These are phyloP conservation scores for Dicyrtoma fusca DNA, from an alignment of 2,888 invertebrate species.

Conservation along the genomic window DNA sequence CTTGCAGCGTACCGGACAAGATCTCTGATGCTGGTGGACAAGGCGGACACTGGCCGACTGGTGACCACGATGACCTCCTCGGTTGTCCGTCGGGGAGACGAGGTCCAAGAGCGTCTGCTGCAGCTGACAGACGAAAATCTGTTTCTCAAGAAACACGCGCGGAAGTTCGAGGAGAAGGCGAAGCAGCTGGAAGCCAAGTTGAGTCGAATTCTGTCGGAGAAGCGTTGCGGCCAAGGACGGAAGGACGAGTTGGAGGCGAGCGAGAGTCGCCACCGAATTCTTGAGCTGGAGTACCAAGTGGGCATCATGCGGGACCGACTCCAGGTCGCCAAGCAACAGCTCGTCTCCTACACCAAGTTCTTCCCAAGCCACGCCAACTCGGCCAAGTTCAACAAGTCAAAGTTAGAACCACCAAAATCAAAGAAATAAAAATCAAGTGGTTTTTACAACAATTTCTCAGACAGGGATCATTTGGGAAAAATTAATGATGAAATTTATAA, in stretches of 20 bases:
- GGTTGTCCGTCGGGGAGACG: constrained; percentile 22
- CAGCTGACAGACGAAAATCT: constrained; percentile 47
- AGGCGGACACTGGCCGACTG: not conserved
- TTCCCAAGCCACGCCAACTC: constrained; percentile 39
- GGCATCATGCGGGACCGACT: constrained; percentile 47
- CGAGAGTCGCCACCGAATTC: constrained; percentile 48
- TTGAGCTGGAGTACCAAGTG: constrained; percentile 50
- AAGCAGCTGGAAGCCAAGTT: constrained; percentile 52
- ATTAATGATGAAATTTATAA: not conserved
- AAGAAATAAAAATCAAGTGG: too few species aligned
- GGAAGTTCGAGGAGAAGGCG: constrained; percentile 49
- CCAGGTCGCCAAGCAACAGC: constrained; percentile 47
- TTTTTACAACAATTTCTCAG: not conserved
- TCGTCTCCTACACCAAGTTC: constrained; percentile 48
- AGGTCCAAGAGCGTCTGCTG: constrained; percentile 34
- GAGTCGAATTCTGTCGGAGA: constrained; percentile 38
- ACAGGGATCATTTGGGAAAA: not conserved
- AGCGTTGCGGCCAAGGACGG: constrained; percentile 38
- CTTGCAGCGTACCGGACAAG: constrained; percentile 28
- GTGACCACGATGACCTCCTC: too few species aligned
- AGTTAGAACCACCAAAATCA: too few species aligned
- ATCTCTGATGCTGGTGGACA: constrained; percentile 30
- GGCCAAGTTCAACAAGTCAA: constrained; percentile 37
- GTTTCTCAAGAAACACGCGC: constrained; percentile 42
- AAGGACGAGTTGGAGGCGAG: constrained; percentile 46